A percentile compares a stretch with the other conserved stretches of the same genome.
These are phyloP conservation scores for Pica pica DNA, from an alignment of 2,113 vertebrate genomes.

Conservation along the genomic window DNA sequence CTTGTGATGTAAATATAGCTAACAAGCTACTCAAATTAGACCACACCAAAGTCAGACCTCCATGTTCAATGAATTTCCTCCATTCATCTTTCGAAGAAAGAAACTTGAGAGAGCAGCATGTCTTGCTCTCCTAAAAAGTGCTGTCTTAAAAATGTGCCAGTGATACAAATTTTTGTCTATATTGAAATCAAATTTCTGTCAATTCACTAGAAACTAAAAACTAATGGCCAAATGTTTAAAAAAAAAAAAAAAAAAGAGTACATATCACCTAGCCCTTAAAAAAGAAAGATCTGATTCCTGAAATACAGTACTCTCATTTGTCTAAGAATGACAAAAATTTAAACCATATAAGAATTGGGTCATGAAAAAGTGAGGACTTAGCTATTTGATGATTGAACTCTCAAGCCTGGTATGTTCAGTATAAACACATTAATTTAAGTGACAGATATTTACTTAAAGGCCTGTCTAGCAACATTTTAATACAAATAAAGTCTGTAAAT, in stretches of 20 bases:
- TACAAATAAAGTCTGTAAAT: slow-evolving; percentile 1
- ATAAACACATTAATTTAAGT: slow-evolving; percentile 31
- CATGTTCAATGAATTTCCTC: background rate
- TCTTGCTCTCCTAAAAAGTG: background rate
- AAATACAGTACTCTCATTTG: background rate
- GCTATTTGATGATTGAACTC: background rate
- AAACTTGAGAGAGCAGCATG: background rate
- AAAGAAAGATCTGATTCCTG: background rate
- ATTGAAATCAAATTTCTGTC: background rate
- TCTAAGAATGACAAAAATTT: background rate
- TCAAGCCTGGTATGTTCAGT: background rate
- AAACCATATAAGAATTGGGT: background rate
- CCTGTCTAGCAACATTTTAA: background rate
- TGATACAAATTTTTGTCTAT: background rate
- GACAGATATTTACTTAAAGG: background rate
- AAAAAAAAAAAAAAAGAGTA: background rate
- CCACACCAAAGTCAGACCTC: background rate
- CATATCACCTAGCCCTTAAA: background rate
- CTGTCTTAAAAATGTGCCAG: background rate
- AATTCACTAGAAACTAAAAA: background rate
- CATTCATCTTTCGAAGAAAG: background rate
- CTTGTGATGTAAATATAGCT: background rate
- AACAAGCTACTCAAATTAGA: background rate
- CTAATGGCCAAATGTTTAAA: background rate
- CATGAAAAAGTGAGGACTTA: background rate